phyloP scores from a whole-genome alignment of 2,113 vertebrate species.

The Cariama cristata region DNA sequence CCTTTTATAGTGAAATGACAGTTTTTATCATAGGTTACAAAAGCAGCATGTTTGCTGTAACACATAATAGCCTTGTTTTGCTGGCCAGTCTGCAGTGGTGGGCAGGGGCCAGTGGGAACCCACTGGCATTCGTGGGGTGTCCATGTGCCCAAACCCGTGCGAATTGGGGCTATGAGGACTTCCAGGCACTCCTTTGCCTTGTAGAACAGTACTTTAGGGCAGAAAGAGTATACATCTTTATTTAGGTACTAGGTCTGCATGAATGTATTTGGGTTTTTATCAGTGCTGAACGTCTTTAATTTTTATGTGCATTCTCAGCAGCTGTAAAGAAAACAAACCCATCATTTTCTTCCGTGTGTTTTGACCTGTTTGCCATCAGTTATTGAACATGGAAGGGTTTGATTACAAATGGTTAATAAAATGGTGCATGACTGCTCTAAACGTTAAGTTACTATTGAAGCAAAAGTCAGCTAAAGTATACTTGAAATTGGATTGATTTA shows the following conservation, averaged over 20 bases:
- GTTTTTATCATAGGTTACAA: neutral
- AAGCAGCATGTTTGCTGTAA: neutral
- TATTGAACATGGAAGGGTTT: neutral
- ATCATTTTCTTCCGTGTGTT: neutral
- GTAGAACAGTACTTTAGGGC: neutral
- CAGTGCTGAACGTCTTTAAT: neutral
- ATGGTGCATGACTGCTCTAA: neutral
- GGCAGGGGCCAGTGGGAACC: neutral
- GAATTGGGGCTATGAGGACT: neutral
- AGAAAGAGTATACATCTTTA: neutral
- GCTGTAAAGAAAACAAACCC: neutral
- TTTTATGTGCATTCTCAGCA: neutral
- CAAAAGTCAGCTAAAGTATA: neutral
- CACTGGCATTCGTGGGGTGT: rapidly evolving
- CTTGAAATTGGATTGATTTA: neutral
- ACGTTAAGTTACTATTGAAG: neutral
- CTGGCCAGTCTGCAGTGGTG: neutral
- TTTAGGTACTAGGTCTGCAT: neutral
- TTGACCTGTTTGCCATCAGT: neutral
- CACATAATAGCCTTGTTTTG: rapidly evolving
- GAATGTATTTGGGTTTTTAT: neutral
- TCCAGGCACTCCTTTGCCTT: neutral
- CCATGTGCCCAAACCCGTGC: rapidly evolving
- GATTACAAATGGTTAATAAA: neutral
- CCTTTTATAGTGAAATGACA: neutral